phyloP scores from a whole-genome alignment of 1,140 invertebrate genomes.

The Lepidurus apus region DNA sequence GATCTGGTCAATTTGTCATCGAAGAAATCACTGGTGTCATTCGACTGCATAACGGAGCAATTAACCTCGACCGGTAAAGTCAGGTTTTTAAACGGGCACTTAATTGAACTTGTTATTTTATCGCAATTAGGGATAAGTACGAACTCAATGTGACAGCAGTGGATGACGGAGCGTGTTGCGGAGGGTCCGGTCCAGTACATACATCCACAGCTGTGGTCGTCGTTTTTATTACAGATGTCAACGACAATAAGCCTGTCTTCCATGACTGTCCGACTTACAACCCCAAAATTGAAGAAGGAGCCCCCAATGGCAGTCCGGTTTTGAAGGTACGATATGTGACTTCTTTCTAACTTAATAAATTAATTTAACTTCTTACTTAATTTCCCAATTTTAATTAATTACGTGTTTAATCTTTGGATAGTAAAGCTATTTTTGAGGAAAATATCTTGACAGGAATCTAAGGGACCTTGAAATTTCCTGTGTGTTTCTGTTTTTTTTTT shows the following conservation, averaged over 20 bases:
- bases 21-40: constrained; percentile 94
- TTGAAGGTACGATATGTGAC: constrained; percentile 57
- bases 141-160: constrained; percentile 89
- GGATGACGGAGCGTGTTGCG: constrained; percentile 88
- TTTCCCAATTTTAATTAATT: too few relatives aligned
- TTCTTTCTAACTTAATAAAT: not conserved
- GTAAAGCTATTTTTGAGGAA: too few relatives aligned
- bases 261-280: constrained; percentile 86
- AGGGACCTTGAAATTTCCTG: too few relatives aligned
- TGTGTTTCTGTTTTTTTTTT: too few relatives aligned
- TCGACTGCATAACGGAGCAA: constrained; percentile 73
- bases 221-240: constrained; percentile 93
- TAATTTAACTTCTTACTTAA: too few relatives aligned
- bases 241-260: constrained; percentile 91
- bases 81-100: not conserved
- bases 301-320: constrained; percentile 83
- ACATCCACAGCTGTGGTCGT: constrained; percentile 92
- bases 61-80: constrained; percentile 59
- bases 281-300: constrained; percentile 87
- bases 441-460: too few relatives aligned
- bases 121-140: constrained; percentile 59
- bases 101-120: not conserved
- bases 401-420: too few relatives aligned
- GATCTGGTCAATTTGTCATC: constrained; percentile 87
- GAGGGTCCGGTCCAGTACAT: constrained; percentile 74